phyloP scores from a whole-genome alignment of 1,140 invertebrate genomes.

The Brachionus rotundiformis region DNA sequence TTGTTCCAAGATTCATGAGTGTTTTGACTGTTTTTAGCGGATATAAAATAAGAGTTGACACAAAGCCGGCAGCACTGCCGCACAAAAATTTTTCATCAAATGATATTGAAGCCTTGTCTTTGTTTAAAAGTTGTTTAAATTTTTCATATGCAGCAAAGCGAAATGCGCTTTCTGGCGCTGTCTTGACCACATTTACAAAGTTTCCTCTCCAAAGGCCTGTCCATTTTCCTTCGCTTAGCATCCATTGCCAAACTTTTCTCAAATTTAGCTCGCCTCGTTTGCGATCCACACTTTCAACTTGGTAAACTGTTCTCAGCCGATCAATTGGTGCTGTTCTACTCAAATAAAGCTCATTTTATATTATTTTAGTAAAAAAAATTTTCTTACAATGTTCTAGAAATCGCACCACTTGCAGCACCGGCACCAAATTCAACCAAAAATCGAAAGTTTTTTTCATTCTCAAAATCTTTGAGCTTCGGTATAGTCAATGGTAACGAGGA shows the following conservation, averaged over 20 bases:
- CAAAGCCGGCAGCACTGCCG: conserved; percentile 31
- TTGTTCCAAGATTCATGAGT: conserved; percentile 86
- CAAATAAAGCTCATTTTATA: background rate
- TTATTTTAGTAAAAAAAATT: background rate
- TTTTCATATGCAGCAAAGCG: conserved; percentile 98
- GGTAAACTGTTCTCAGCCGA: conserved; percentile 37
- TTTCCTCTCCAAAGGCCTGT: conserved; percentile 92
- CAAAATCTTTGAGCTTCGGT: background rate
- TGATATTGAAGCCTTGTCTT: background rate
- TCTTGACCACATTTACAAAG: conserved; percentile 96
- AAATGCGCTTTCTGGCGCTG: conserved; percentile 92
- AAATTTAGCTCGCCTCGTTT: background rate
- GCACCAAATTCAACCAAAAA: conserved; percentile 71
- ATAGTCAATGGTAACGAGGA: conserved; percentile 10
- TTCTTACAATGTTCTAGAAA: conserved; percentile 79
- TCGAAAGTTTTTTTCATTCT: background rate
- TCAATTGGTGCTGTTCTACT: conserved; percentile 32
- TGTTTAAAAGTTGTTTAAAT: conserved; percentile 53
- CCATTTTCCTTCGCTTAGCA: conserved; percentile 88
- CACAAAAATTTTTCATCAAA: conserved; percentile 37
- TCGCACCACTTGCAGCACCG: conserved; percentile 90
- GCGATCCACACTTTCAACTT: conserved; percentile 19
- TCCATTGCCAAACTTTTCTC: conserved; percentile 43
- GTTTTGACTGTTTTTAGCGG: conserved; percentile 76
- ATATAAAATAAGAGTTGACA: background rate